Conservation (phyloP, 2,888 invertebrate genomes). For the Linyphia triangularis region DNA sequence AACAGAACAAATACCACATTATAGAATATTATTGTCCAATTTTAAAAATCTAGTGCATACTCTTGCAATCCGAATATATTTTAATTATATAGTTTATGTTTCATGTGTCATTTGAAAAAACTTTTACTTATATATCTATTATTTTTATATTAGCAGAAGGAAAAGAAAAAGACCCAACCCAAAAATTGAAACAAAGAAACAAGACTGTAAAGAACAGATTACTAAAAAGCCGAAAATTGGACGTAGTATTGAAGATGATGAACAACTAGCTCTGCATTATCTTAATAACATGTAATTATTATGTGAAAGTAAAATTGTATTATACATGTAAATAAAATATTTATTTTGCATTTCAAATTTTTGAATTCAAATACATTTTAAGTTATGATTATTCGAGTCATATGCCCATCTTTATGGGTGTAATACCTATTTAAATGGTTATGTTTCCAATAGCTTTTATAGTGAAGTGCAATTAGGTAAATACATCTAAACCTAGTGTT, state of each 20-base stretch:
- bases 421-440: no score
- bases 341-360: constrained; percentile 5
- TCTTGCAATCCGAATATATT: no score
- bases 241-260: constrained; percentile 57
- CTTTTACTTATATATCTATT: background rate
- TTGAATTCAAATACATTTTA: background rate
- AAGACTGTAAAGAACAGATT: background rate
- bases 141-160: background rate
- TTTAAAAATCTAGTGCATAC: no score
- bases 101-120: no score
- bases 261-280: constrained; percentile 52
- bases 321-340: constrained; percentile 31
- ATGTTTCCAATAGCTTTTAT: no score
- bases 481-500: no score
- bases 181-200: constrained; percentile 10
- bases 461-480: no score
- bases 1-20: no score
- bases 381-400: background rate
- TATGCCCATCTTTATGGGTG: no score
- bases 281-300: background rate
- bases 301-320: constrained; percentile 6
- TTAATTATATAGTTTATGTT: no score
- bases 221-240: background rate
- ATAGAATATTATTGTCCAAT: no score
- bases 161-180: constrained; percentile 18